These are phyloP conservation scores for Nymphalis urticae DNA, from an alignment of 2,888 invertebrate genomes.

Conservation along the genomic window DNA sequence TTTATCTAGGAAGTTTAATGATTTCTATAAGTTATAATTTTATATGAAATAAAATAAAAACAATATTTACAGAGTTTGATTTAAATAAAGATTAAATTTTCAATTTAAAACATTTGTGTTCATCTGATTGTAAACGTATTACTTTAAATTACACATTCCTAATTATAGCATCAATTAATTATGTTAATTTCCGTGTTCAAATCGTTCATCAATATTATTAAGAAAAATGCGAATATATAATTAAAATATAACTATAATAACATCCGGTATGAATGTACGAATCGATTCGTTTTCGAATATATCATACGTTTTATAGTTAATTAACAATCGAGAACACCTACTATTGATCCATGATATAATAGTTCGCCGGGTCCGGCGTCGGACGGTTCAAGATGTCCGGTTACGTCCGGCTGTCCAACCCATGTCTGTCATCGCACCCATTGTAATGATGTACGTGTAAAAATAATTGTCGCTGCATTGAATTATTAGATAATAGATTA, in stretches of 20 bases:
- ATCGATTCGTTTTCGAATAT: constrained; percentile 26
- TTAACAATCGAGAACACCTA: constrained; percentile 15
- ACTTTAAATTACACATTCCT: neutral
- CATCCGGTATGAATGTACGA: constrained; percentile 31
- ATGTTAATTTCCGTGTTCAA: constrained; percentile 31
- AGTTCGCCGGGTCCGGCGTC: constrained; percentile 53
- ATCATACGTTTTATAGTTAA: constrained; percentile 25
- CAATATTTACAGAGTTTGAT: no score
- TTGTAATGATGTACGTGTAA: constrained; percentile 25
- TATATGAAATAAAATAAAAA: no score
- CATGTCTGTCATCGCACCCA: constrained; percentile 59
- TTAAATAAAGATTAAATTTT: no score
- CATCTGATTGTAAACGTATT: no score
- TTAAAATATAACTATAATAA: constrained; percentile 29
- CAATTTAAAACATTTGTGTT: no score
- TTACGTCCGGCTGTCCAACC: constrained; percentile 54
- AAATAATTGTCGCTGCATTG: constrained; percentile 34
- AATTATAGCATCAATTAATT: constrained; percentile 19
- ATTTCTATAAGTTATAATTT: no score
- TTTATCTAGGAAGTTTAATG: no score
- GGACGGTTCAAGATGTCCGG: constrained; percentile 65
- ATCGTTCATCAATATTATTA: constrained; percentile 26
- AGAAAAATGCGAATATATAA: constrained; percentile 7
- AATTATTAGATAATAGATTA: constrained; percentile 29
- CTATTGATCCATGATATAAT: constrained; percentile 46